Base-by-base conservation (phyloP, 2,113 vertebrate species). In the Catharus minimus region DNA sequence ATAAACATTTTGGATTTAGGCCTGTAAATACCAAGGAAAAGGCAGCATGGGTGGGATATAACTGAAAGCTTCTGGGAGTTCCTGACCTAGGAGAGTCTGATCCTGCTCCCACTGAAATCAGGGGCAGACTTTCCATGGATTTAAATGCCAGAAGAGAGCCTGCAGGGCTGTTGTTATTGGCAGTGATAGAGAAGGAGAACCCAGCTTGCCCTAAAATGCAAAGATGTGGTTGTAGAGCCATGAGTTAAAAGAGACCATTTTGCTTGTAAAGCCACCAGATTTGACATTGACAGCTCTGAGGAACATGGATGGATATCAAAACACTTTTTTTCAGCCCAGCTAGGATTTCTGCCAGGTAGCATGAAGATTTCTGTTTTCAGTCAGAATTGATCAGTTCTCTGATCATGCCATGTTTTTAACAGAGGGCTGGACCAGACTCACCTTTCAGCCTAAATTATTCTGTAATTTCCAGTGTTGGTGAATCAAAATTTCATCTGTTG, bases 121-220 rank as follows among this genome's bases (percentile, higher is more conserved):
- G 64, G 27, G 58, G 13, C 23, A 92, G 56, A 82, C 21, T 92
- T 94, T 74, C 46, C 75, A 12, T 47, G 71, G 71, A 18, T 94
- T 94, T 84, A 53, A 91, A n/a, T 69, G 74, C 53, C 89, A 89
- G 74, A 85, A 20, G 58, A 79, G 50, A 73, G 38, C 58, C 67
- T 87, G 46, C 38, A 92, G 71, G 19, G 23, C 82, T 95, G 84
- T 82, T 91, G 71, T 52, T 92, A 44, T 39, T 95, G 85, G 82
- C 85, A 88, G 2, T 58, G 71, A 32, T 2, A 2, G 52, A 88
- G 55, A 58, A 75, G 57, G 71, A 92, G 47, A 87, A 30, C 43
- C n/a, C 89, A 82, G 57, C 33, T 84, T 93, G 53, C 50, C 57
- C 67, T 73, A 57, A 73, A 64, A 88, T 44, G 75, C 38, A 69